Percentiles rank a stretch among this genome's conserved stretches.
Conservation (phyloP, 2,888 invertebrate species). For the Aelia acuminata region DNA sequence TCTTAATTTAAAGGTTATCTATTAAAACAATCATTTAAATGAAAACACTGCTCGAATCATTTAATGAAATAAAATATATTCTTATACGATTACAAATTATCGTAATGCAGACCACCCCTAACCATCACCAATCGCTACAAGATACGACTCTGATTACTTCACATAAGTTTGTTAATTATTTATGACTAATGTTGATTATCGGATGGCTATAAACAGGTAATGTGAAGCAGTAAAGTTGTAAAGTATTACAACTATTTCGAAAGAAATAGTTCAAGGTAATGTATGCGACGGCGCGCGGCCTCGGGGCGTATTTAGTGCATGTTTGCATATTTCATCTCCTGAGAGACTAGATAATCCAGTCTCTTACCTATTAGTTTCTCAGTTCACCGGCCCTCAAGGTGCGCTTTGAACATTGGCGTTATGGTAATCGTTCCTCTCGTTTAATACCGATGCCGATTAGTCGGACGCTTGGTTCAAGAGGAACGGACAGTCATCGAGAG, state of each 20-base stretch:
- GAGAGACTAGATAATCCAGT: too few relatives aligned
- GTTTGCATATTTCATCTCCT: slow-evolving; percentile 15
- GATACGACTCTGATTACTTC: too few relatives aligned
- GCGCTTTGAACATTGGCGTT: neutral
- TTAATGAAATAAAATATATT: too few relatives aligned
- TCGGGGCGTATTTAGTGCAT: slow-evolving; percentile 23
- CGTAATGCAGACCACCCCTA: too few relatives aligned
- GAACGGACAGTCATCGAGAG: neutral
- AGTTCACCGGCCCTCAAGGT: neutral
- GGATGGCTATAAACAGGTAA: neutral
- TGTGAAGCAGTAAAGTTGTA: neutral
- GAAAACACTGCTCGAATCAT: too few relatives aligned
- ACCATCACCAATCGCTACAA: too few relatives aligned
- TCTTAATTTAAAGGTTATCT: too few relatives aligned
- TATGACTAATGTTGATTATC: neutral
- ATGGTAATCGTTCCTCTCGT: neutral
- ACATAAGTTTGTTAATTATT: too few relatives aligned
- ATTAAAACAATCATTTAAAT: too few relatives aligned
- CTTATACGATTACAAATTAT: too few relatives aligned
- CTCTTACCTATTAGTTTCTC: slow-evolving; percentile 19
- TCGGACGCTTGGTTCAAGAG: neutral
- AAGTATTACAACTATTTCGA: neutral
- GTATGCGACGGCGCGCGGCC: neutral
- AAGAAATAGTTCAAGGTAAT: slow-evolving; percentile 30
- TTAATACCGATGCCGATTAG: neutral